Conservation (phyloP, 2,113 vertebrate genomes). For the Nannobrachium achirus region DNA sequence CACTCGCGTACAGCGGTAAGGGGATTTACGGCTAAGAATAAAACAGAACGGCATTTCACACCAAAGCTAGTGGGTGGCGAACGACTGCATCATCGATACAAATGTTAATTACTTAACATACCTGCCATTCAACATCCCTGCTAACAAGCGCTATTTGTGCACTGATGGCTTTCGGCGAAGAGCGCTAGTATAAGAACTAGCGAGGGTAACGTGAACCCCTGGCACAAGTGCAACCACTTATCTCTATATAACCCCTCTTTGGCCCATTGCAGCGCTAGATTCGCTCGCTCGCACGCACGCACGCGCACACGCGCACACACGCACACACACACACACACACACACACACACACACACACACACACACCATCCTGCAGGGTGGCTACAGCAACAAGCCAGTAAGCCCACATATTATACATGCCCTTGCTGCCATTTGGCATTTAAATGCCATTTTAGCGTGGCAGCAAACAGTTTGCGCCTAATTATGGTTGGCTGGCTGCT, state of each 20-base stretch:
- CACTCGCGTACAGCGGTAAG: conserved; percentile 22
- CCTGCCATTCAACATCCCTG: conserved; percentile 30
- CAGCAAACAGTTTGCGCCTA: conserved; percentile 71
- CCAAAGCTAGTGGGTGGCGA: conserved; percentile 8
- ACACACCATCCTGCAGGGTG: conserved; percentile 36
- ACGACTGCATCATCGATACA: conserved; percentile 11
- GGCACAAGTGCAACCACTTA: conserved; percentile 52
- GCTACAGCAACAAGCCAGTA: conserved; percentile 50
- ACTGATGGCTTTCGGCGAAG: conserved; percentile 39
- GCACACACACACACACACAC: conserved; percentile 9
- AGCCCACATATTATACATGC: conserved; percentile 49
- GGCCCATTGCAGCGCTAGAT: conserved; percentile 8
- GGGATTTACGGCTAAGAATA: conserved; percentile 10
- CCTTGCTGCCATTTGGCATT: conserved; percentile 68
- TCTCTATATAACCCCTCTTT: conserved; percentile 46
- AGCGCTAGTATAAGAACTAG: conserved; percentile 36
- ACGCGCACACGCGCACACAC: no score
- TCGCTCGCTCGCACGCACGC: no score
- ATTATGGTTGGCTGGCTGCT: conserved; percentile 61
- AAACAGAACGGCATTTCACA: conserved; percentile 24
- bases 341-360: conserved; percentile 1
- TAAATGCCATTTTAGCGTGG: conserved; percentile 71
- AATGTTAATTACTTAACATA: conserved; percentile 46
- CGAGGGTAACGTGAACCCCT: conserved; percentile 35
- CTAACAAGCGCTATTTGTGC: conserved; percentile 36